Base-by-base conservation (phyloP, 35 echinoderm and acorn worm species). In the Strongylocentrotus purpuratus region DNA sequence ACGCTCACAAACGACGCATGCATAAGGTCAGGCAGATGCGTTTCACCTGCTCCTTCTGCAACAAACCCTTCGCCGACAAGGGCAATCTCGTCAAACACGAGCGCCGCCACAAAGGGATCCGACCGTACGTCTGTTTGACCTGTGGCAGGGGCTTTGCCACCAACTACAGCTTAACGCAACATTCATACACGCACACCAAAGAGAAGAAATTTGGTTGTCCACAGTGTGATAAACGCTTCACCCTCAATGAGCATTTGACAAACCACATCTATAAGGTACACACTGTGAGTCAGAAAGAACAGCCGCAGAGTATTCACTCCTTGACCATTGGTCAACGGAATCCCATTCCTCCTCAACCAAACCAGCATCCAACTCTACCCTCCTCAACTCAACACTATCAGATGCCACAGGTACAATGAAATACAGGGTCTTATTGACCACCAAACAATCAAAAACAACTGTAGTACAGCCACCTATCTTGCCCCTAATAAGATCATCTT, bases 111-210 rank as follows among this genome's bases (percentile, higher is more conserved):
- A 93, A 93, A 58, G 91, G 91, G 4, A 93, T 93, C 45, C 45
- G 94, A 46, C 97, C 97, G 0, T 98, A 95, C 85, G 94, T 96
- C 46, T 98, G 97, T 45, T 91, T 94, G 55, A 92, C 96, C 47
- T 98, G 96, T 65, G 92, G 94, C 33, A 98, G 95, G 89, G 96
- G 95, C 1, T 98, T 98, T 86, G 96, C 96, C 85, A 96, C 95
- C 91, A 98, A 98, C 94, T 96, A 95, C 85, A 95, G 94, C 32
- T 70, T 98, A 12, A 90, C 89, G 7, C 65, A 90, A 32, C 97
- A 98, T 50, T 96, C 88, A 60, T 94, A 94, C 47, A 98, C 94
- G 9, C 97, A 98, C 47, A 98, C 97, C 25, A 94, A 95, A 48
- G 97, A 98, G 60, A 86, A 89, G 61, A 96, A 94, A 18, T 95